Percentiles rank a stretch among this genome's conserved stretches.
phyloP scores from a whole-genome alignment of 2,888 invertebrate species.

The Coecobrya sp. region DNA sequence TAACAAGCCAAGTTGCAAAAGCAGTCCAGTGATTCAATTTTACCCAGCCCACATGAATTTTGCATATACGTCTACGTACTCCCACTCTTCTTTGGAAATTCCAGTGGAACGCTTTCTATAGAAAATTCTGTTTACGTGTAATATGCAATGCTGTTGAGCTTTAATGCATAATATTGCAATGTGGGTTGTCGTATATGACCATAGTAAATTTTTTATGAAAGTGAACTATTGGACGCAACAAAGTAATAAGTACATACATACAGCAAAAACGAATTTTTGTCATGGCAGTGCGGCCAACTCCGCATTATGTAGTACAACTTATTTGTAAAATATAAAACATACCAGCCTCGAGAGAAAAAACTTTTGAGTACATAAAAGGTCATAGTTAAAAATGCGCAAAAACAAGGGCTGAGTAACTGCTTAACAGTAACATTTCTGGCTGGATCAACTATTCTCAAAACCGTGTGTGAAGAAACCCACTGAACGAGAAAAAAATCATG shows the following conservation, averaged over 20 bases:
- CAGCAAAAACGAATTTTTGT: too few species aligned
- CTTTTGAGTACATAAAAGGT: neutral
- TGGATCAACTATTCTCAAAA: neutral
- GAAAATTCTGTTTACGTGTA: conserved; percentile 23
- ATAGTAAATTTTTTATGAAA: too few species aligned
- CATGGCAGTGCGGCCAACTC: neutral
- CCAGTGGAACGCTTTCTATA: neutral
- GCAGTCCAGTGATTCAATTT: neutral
- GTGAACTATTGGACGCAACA: too few species aligned
- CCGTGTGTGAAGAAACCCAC: neutral
- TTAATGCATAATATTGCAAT: neutral
- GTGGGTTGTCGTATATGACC: too few species aligned
- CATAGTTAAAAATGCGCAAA: too few species aligned
- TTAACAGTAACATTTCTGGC: too few species aligned
- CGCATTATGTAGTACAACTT: too few species aligned
- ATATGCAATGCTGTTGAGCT: too few species aligned
- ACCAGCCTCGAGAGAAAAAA: too few species aligned
- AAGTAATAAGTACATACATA: neutral
- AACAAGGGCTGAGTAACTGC: too few species aligned
- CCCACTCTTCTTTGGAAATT: neutral
- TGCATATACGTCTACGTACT: neutral
- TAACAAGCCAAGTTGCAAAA: neutral
- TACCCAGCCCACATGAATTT: conserved; percentile 15
- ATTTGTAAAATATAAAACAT: too few species aligned
- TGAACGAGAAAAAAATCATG: neutral